Conservation (phyloP, 53 echinoderm and acorn worm species). For the Mesocentrotus franciscanus region DNA sequence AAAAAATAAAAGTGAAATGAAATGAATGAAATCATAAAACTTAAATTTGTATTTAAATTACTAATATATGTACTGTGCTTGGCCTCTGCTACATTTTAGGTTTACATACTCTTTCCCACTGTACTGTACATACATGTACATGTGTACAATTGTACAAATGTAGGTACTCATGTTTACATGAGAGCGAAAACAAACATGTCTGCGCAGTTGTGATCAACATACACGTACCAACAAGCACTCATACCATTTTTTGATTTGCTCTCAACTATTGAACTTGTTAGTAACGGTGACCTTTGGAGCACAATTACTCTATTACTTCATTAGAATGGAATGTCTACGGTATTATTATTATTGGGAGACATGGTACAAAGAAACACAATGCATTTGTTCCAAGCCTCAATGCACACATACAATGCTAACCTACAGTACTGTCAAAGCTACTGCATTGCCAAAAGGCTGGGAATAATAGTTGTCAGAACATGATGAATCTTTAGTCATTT, state of each 20-base stretch:
- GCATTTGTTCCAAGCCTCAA: not conserved
- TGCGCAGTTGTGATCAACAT: not conserved
- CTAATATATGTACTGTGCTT: too few relatives aligned
- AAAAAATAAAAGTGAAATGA: too few relatives aligned
- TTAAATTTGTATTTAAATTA: too few relatives aligned
- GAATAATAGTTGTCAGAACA: not conserved
- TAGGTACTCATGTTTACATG: too few relatives aligned
- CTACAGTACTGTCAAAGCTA: not conserved
- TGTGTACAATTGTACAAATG: too few relatives aligned
- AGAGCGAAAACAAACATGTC: too few relatives aligned
- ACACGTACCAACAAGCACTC: not conserved
- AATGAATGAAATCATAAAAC: too few relatives aligned
- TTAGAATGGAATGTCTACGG: constrained; percentile 46
- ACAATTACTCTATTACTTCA: constrained; percentile 18
- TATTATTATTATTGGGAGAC: constrained; percentile 5
- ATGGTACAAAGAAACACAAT: not conserved
- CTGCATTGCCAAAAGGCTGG: not conserved
- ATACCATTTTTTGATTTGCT: not conserved
- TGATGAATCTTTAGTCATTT: not conserved
- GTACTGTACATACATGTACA: too few relatives aligned
- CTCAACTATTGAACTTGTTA: not conserved
- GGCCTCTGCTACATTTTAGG: too few relatives aligned
- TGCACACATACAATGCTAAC: not conserved
- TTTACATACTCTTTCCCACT: too few relatives aligned
- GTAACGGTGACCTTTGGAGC: constrained; percentile 12